Conservation (phyloP, 2,888 invertebrate species). For the Drosophila neotestacea region DNA sequence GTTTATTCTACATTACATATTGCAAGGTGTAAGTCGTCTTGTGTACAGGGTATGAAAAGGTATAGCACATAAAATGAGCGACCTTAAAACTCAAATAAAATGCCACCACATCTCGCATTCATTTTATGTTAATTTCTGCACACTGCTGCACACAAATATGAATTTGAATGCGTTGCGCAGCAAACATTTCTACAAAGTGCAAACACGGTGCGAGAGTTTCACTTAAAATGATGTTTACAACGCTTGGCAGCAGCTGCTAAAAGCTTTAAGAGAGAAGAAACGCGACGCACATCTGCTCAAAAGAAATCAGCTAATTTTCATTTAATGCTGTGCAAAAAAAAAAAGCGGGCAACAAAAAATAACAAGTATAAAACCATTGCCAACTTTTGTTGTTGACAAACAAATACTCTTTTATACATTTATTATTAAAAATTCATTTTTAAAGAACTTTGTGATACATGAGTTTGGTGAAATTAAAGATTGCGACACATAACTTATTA, state of each 20-base stretch:
- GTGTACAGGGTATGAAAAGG: conserved; percentile 32
- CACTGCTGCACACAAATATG: conserved; percentile 58
- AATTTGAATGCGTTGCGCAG: conserved; percentile 59
- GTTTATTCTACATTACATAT: neutral
- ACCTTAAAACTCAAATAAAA: conserved; percentile 36
- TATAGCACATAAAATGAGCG: conserved; percentile 17
- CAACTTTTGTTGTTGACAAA: neutral
- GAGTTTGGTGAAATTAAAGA: no score
- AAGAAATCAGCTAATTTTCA: conserved; percentile 74
- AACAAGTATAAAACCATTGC: conserved; percentile 4
- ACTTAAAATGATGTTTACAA: conserved; percentile 59
- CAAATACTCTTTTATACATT: conserved; percentile 3
- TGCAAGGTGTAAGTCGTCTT: neutral
- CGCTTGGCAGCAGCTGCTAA: conserved; percentile 54
- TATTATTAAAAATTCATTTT: neutral
- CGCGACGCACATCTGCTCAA: conserved; percentile 43
- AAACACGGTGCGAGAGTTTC: conserved; percentile 51
- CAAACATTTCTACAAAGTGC: conserved; percentile 54
- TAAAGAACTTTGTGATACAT: neutral
- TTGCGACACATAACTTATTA: no score
- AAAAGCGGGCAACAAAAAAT: neutral
- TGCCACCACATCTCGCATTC: conserved; percentile 24
- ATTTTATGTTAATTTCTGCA: conserved; percentile 71
- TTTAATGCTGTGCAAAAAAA: conserved; percentile 63
- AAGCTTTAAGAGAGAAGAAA: conserved; percentile 54